Percentiles rank a stretch among this genome's conserved stretches.
These are phyloP conservation scores for Hirudinaria manillensis DNA, from an alignment of 2,888 invertebrate genomes.

Conservation along the genomic window DNA sequence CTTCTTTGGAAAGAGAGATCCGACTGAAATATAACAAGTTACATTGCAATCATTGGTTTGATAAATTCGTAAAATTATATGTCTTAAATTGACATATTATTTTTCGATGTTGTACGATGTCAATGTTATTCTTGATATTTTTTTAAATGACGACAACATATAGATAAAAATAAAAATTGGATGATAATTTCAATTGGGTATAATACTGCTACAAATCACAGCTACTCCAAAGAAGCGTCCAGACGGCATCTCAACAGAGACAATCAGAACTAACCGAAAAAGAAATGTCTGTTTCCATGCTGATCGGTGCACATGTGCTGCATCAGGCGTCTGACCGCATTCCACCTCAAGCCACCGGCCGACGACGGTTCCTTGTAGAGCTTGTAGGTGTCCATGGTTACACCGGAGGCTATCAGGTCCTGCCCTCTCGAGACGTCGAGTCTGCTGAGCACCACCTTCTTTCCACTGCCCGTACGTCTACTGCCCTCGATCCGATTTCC, in stretches of 20 bases:
- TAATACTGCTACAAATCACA: no score
- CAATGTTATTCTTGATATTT: no score
- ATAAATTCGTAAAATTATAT: no score
- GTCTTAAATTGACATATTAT: no score
- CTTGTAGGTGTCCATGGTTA: conserved; percentile 16
- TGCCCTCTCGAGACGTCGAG: conserved; percentile 13
- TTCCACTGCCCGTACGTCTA: not conserved
- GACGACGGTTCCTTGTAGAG: conserved; percentile 11
- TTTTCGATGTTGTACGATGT: no score
- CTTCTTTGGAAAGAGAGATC: conserved; percentile 22
- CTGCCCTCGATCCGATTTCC: not conserved
- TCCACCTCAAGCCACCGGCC: conserved; percentile 11
- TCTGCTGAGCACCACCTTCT: conserved; percentile 12
- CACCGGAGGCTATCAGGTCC: not conserved
- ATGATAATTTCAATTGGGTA: no score
- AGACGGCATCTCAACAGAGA: not conserved
- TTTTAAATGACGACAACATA: no score
- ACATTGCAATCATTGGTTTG: no score
- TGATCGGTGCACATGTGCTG: conserved; percentile 23
- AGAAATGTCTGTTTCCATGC: conserved; percentile 12
- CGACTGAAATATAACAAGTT: conserved; percentile 1
- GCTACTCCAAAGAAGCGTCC: no score
- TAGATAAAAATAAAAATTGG: no score
- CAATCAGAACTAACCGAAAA: conserved; percentile 12
- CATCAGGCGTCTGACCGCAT: conserved; percentile 21